Evolutionary conservation across 1,140 invertebrate species (phyloP), one percentile per base, ranked within the genome.

Genomic region (Eurosta solidaginis): DNA sequence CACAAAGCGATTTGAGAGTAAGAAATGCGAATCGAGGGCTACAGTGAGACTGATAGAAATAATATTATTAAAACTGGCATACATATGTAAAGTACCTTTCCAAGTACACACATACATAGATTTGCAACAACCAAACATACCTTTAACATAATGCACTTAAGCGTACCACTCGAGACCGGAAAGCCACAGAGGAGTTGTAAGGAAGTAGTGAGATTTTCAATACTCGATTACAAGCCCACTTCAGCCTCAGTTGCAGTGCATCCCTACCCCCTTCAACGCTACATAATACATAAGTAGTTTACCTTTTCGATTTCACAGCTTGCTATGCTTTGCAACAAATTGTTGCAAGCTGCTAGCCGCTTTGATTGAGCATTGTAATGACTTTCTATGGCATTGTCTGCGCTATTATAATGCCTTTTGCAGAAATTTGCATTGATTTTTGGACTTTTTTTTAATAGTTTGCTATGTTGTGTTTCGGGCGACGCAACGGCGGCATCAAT

Each of bases 251-350:
- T 54, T 10, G 10, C 59, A 40, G 17, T 20, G 7, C 9, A 20
- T 7, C 12, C 33, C 59, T 40, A 7, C 33, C 5, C 22, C 6
- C 33, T 17, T n/a, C n/a, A n/a, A n/a, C n/a, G 1, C 33, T 10
- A 6, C 3, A 9, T 20, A 1, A 12, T 68, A 12, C 36, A 9
- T 22, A 40, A 2, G 12, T 33, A 63, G 54, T 68, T 68, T 68
- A 68, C 36, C 59, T 68, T 68, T 68, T 68, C 59, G 59, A 68
- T 68, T 68, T 68, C 59, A 68, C 59, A 68, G 59, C 22, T 40
- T 33, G 17, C 6, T 40, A 17, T 68, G 33, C 29, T 36, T 68
- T 68, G 33, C 59, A 42, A 68, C 59, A 68, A 40, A 40, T 68
- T 68, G 59, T 68, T 68, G 59, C 59, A 68, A 33, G 29, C 59